phyloP scores from a whole-genome alignment of 2,797 vertebrate genomes.

The Gadopsis bispinosus region DNA sequence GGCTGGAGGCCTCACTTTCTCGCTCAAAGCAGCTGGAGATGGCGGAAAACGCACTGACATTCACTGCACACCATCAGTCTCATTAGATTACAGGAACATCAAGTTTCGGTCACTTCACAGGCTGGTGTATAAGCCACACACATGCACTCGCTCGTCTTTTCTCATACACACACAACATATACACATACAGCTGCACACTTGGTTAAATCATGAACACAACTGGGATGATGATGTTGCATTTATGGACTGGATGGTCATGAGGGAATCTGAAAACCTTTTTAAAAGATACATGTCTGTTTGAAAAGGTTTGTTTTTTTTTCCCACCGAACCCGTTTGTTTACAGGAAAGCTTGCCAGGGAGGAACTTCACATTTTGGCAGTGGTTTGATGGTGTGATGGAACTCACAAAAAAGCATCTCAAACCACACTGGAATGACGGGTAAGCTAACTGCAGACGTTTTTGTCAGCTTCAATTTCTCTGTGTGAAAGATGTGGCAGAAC shows the following conservation, averaged over 20 bases:
- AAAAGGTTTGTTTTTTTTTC: neutral
- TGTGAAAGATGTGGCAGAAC: conserved; percentile 54
- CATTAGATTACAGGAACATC: conserved; percentile 66
- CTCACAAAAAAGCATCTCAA: conserved; percentile 95
- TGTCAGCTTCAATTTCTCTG: conserved; percentile 7
- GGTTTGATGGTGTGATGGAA: conserved; percentile 99
- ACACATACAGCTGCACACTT: conserved; percentile 12
- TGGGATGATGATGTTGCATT: conserved; percentile 30
- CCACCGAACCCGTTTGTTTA: neutral
- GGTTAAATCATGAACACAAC: conserved; percentile 17
- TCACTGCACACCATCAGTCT: conserved; percentile 48
- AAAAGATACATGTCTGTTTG: conserved; percentile 5
- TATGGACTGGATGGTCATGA: neutral
- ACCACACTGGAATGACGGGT: conserved; percentile 99
- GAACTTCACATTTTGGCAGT: conserved; percentile 99
- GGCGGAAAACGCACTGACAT: conserved; percentile 48
- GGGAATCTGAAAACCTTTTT: conserved; percentile 25
- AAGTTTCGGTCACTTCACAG: conserved; percentile 45
- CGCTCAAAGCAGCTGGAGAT: conserved; percentile 45
- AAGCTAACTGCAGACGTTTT: conserved; percentile 52
- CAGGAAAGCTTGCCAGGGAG: conserved; percentile 96
- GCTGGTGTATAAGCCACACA: conserved; percentile 12
- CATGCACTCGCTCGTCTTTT: neutral
- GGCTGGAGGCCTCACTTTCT: conserved; percentile 64
- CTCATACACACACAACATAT: neutral